Evolutionary conservation across 2,113 vertebrate genomes (phyloP).

Genomic region (Menura novaehollandiae): DNA sequence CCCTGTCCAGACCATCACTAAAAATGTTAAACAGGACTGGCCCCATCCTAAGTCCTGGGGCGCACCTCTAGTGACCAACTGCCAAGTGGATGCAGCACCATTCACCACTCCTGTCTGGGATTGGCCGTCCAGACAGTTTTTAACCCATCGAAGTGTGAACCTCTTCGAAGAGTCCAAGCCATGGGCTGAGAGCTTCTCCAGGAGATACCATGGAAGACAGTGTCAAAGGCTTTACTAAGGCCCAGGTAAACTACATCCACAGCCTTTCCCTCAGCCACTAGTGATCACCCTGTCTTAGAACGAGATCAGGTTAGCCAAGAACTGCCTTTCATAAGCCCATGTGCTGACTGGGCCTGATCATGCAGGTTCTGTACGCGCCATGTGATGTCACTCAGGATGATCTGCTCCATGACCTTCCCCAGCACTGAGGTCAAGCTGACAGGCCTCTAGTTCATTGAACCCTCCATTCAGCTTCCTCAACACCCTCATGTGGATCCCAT

Average conservation of each 20-base stretch:
- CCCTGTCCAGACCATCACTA: not conserved
- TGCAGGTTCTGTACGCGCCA: rapidly evolving
- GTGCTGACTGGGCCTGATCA: not conserved
- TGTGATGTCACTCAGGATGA: not conserved
- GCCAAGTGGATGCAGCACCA: not conserved
- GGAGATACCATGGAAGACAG: not conserved
- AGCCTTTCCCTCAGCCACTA: not conserved
- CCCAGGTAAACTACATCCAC: not conserved
- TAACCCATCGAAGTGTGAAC: not conserved
- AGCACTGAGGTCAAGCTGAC: not conserved
- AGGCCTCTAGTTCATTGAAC: not conserved
- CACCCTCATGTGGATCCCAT: not conserved
- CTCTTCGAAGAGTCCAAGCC: not conserved
- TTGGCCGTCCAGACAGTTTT: not conserved
- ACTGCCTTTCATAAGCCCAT: not conserved
- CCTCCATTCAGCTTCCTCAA: not conserved
- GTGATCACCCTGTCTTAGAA: not conserved
- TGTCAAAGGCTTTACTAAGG: not conserved
- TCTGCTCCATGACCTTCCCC: not conserved
- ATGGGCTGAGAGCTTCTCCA: not conserved
- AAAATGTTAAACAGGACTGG: not conserved
- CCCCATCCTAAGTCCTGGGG: not conserved
- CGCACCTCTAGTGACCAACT: not conserved
- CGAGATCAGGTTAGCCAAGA: not conserved
- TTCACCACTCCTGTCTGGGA: not conserved